Percentiles rank a stretch among this genome's conserved stretches.
phyloP scores from a whole-genome alignment of 2,888 invertebrate species.

The Leptothorax acervorum region DNA sequence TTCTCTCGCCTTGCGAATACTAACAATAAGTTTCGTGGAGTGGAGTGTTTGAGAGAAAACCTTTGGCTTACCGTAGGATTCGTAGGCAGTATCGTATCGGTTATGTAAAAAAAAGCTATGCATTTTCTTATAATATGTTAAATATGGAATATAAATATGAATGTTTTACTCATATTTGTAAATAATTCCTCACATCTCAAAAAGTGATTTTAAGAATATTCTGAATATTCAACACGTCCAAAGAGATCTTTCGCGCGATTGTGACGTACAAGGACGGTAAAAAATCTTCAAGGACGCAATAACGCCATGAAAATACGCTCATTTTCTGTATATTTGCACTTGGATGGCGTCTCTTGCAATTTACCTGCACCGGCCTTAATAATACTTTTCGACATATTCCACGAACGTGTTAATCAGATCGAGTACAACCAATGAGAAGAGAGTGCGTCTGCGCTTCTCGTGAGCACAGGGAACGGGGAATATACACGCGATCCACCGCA shows the following conservation, averaged over 20 bases:
- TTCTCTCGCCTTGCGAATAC: background rate
- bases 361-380: slow-evolving; percentile 66
- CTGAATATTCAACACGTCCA: background rate
- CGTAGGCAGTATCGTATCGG: background rate
- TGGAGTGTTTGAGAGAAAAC: background rate
- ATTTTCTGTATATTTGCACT: slow-evolving; percentile 66
- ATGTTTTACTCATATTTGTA: background rate
- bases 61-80: background rate
- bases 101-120: background rate
- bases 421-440: slow-evolving; percentile 71
- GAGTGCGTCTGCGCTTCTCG: slow-evolving; percentile 61
- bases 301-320: slow-evolving; percentile 39
- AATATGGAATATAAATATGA: background rate
- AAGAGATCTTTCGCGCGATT: background rate
- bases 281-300: background rate
- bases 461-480: slow-evolving; percentile 61
- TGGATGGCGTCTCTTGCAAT: slow-evolving; percentile 64
- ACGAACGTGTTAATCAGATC: slow-evolving; percentile 76
- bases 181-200: background rate
- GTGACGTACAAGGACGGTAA: background rate
- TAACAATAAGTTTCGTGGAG: background rate
- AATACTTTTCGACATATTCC: slow-evolving; percentile 70
- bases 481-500: slow-evolving; percentile 71
- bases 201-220: background rate
- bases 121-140: background rate